Evolutionary conservation across 2,888 invertebrate genomes (phyloP).

Genomic region (Trachelus tabidus): DNA sequence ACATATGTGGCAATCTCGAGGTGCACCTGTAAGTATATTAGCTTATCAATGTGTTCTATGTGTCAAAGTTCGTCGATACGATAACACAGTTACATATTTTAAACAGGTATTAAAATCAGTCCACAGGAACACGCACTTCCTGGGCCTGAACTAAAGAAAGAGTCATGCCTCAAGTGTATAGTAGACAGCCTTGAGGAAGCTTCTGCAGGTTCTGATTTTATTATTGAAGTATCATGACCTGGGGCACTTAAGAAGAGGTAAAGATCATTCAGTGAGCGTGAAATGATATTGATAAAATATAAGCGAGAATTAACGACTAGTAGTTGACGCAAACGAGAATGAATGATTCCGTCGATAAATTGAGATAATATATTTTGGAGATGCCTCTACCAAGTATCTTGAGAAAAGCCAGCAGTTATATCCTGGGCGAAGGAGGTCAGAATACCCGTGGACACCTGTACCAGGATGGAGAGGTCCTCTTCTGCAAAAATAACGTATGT

Average conservation of each 20-base stretch:
- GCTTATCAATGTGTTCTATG: background rate
- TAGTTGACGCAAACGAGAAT: background rate
- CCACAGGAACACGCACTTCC: background rate
- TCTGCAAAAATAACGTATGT: slow-evolving; percentile 97
- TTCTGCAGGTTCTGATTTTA: background rate
- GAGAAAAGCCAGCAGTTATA: slow-evolving; percentile 83
- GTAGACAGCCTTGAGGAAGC: background rate
- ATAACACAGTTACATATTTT: slow-evolving; percentile 18
- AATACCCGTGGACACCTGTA: slow-evolving; percentile 70
- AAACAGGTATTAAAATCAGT: background rate
- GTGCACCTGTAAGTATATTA: background rate
- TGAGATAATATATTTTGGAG: slow-evolving; percentile 30
- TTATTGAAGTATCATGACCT: background rate
- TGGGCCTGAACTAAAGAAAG: background rate
- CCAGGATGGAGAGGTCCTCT: slow-evolving; percentile 86
- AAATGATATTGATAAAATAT: background rate
- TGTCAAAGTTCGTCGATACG: slow-evolving; percentile 9
- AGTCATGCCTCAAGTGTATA: background rate
- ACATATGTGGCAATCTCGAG: background rate
- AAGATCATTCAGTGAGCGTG: background rate
- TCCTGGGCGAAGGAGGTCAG: slow-evolving; percentile 76
- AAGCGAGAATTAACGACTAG: background rate
- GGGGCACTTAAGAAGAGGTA: background rate
- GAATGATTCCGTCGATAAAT: background rate
- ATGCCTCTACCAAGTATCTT: slow-evolving; percentile 85